Percentiles rank a stretch among this genome's conserved stretches.
These are phyloP conservation scores for Schizothorax lantsangensis DNA, from an alignment of 2,797 vertebrate species.

Conservation along the genomic window DNA sequence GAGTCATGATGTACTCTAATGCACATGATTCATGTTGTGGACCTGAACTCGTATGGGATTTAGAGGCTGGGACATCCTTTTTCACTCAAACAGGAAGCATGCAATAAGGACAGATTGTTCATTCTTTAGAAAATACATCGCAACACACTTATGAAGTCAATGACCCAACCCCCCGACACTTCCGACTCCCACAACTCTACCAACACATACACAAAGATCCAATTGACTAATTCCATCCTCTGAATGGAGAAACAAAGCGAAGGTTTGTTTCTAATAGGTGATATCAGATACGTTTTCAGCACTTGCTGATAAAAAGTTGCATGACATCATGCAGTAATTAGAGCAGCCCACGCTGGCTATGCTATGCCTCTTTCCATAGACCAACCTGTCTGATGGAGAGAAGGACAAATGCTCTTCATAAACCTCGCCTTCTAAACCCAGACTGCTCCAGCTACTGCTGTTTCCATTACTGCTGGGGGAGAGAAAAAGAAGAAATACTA, in stretches of 20 bases:
- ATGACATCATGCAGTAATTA: slow-evolving; percentile 84
- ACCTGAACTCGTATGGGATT: slow-evolving; percentile 51
- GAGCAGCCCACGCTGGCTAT: slow-evolving; percentile 65
- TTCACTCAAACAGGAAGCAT: slow-evolving; percentile 50
- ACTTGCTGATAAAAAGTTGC: slow-evolving; percentile 70
- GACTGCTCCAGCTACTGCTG: slow-evolving; percentile 99
- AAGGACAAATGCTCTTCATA: slow-evolving; percentile 97
- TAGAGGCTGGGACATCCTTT: slow-evolving; percentile 44
- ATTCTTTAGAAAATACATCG: slow-evolving; percentile 13
- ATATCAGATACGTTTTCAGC: slow-evolving; percentile 65
- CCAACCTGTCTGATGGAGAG: slow-evolving; percentile 98
- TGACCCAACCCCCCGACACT: slow-evolving; percentile 44
- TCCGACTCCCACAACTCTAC: slow-evolving; percentile 40
- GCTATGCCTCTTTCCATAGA: slow-evolving; percentile 75
- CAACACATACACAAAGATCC: slow-evolving; percentile 43
- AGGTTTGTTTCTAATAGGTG: slow-evolving; percentile 56
- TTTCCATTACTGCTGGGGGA: slow-evolving; percentile 98
- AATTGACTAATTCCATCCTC: slow-evolving; percentile 52
- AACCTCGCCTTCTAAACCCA: slow-evolving; percentile 98
- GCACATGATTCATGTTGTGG: slow-evolving; percentile 53
- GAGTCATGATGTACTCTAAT: not conserved
- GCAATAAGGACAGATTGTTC: slow-evolving; percentile 45
- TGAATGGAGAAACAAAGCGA: slow-evolving; percentile 55
- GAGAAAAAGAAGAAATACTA: slow-evolving; percentile 69
- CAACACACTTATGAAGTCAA: slow-evolving; percentile 19